A percentile compares a stretch with the other conserved stretches of the same genome.
phyloP scores from a whole-genome alignment of 2,888 invertebrate species.

The Diploptera punctata region DNA sequence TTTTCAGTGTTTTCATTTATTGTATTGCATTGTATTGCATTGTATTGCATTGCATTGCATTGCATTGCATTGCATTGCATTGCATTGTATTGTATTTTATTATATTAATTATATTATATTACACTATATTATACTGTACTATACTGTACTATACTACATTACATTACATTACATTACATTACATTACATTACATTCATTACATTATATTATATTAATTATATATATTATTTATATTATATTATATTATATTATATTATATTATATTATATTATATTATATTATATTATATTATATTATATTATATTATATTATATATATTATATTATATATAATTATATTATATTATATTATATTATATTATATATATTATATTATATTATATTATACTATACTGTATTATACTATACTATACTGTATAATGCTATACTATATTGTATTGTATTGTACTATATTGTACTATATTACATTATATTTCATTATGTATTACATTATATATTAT shows the following conservation, averaged over 20 bases:
- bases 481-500: too few species aligned
- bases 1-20: neutral
- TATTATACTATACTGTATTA: neutral
- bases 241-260: neutral
- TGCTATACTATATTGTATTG: neutral
- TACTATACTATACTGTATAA: neutral
- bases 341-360: too few species aligned
- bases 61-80: constrained; percentile 15
- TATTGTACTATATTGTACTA: neutral
- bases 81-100: constrained; percentile 11
- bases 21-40: constrained; percentile 17
- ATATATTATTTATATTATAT: too few species aligned
- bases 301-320: constrained; percentile 17
- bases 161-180: constrained; percentile 14
- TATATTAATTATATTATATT: constrained; percentile 13
- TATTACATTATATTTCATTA: too few species aligned
- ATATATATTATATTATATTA: constrained; percentile 9
- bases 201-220: too few species aligned
- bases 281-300: constrained; percentile 12
- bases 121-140: constrained; percentile 9
- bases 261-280: constrained; percentile 15
- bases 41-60: constrained; percentile 15
- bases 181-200: too few species aligned
- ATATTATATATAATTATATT: constrained; percentile 4
- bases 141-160: constrained; percentile 5